These are phyloP conservation scores for Lemur catta DNA, from an alignment of 2,797 vertebrate genomes.

Conservation along the genomic window DNA sequence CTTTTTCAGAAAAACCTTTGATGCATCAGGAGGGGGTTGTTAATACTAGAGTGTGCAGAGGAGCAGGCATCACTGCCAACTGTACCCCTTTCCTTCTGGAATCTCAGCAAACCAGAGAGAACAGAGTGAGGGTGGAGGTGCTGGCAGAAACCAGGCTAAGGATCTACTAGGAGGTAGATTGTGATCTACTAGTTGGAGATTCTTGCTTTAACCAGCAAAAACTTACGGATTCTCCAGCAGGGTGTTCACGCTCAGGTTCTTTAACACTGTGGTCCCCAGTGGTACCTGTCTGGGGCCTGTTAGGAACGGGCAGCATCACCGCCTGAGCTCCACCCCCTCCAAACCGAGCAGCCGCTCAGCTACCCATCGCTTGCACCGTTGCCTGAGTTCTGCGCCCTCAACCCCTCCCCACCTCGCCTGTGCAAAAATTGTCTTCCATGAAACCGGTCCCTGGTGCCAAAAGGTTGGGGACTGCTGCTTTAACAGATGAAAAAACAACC, in stretches of 20 bases:
- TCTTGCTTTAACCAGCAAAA: background rate
- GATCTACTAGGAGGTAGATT: background rate
- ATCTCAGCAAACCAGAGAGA: background rate
- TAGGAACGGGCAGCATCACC: too few relatives aligned
- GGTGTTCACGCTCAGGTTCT: background rate
- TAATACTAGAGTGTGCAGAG: background rate
- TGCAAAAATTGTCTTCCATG: too few relatives aligned
- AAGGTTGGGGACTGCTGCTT: background rate
- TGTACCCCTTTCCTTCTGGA: background rate
- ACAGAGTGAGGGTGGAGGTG: background rate
- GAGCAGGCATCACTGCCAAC: rapidly evolving
- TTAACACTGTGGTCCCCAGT: too few relatives aligned
- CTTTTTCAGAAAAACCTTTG: background rate
- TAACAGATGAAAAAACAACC: background rate
- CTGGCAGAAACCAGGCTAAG: background rate
- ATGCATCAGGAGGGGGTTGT: background rate
- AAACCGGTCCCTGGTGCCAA: too few relatives aligned
- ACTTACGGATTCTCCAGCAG: background rate
- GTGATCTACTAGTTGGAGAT: background rate
- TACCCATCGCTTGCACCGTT: too few relatives aligned
- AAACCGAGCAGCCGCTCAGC: too few relatives aligned
- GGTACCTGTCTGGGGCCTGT: too few relatives aligned
- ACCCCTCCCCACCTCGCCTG: too few relatives aligned
- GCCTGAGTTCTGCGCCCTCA: too few relatives aligned
- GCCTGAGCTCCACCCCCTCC: too few relatives aligned